Conservation (phyloP, 2,797 vertebrate species). For the Rhinoraja longicauda region DNA sequence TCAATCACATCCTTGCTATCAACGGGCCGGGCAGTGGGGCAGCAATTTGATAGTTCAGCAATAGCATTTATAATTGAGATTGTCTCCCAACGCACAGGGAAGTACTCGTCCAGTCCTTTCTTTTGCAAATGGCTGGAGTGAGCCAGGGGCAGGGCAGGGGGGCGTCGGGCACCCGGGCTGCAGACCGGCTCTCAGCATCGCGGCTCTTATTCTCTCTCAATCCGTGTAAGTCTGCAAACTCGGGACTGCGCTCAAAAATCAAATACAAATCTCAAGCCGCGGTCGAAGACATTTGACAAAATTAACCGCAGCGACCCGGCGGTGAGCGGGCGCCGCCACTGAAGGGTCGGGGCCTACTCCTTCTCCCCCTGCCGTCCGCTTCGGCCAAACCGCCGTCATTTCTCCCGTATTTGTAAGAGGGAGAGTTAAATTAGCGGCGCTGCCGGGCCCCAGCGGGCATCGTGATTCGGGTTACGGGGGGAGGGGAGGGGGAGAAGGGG, state of each 20-base stretch:
- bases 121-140: background rate
- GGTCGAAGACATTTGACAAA: background rate
- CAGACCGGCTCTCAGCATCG: background rate
- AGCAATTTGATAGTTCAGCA: background rate
- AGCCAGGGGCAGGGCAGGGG: too few relatives aligned
- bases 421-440: too few relatives aligned
- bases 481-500: background rate
- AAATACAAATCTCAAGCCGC: background rate
- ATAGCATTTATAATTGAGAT: background rate
- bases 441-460: too few relatives aligned
- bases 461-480: background rate
- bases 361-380: background rate
- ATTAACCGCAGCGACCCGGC: background rate
- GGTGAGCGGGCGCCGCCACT: slow-evolving; percentile 6
- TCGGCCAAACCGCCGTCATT: background rate
- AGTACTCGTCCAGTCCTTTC: background rate
- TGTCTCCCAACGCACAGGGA: background rate
- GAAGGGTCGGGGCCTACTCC: slow-evolving; percentile 4
- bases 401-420: too few relatives aligned
- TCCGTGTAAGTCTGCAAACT: background rate
- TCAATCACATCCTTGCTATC: too few relatives aligned
- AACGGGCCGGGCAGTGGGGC: background rate
- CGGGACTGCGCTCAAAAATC: background rate
- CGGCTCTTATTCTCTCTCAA: background rate
- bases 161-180: too few relatives aligned